A percentile compares a stretch with the other conserved stretches of the same genome.
These are phyloP conservation scores for Ischnura elegans DNA, from an alignment of 2,888 invertebrate species.

Conservation along the genomic window DNA sequence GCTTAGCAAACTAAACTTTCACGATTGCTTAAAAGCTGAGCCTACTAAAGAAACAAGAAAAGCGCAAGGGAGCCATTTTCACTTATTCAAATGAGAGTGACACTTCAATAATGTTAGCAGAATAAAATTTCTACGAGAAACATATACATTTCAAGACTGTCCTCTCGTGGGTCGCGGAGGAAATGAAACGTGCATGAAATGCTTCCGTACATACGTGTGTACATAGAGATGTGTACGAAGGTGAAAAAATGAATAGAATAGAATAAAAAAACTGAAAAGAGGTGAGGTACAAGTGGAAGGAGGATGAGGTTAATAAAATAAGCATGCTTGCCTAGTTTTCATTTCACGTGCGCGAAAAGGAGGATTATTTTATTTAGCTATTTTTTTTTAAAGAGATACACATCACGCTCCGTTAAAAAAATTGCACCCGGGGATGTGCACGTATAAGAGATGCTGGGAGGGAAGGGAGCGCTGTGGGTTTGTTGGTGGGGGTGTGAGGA, in stretches of 20 bases:
- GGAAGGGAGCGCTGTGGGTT: not conserved
- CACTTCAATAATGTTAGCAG: not conserved
- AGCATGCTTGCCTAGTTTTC: not conserved
- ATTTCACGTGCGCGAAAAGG: not conserved
- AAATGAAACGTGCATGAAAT: not conserved
- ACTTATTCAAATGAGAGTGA: not conserved
- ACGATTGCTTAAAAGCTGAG: not conserved
- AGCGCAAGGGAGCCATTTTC: not conserved
- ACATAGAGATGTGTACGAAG: not conserved
- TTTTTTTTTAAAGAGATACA: not conserved
- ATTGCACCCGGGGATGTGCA: not conserved
- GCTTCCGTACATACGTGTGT: not conserved
- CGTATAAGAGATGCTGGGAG: not conserved
- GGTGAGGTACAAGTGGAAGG: not conserved
- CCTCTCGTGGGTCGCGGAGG: not conserved
- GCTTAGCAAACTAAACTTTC: not conserved
- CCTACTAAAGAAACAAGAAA: not conserved
- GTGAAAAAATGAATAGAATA: not conserved
- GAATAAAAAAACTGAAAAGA: not conserved
- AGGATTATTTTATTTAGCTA: not conserved
- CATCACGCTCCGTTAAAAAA: slow-evolving; percentile 12
- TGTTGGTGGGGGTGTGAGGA: not conserved
- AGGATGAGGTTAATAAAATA: slow-evolving; percentile 13
- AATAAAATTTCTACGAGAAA: not conserved
- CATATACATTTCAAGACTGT: not conserved